Evolutionary conservation across 1,140 invertebrate genomes (phyloP).

Genomic region (Batillaria attramentaria): DNA sequence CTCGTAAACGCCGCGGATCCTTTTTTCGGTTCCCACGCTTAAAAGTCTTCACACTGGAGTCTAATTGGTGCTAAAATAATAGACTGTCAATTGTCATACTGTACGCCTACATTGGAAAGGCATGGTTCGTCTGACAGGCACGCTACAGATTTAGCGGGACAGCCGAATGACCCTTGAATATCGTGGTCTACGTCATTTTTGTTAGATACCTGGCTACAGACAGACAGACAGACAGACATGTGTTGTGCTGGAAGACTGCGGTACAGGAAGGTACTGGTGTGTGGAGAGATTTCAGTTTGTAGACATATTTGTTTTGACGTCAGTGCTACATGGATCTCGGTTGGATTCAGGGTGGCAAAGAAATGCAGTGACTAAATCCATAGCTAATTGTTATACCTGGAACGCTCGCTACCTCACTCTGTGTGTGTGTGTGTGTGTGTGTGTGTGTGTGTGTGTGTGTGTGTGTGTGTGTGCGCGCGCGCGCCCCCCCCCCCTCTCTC

Average conservation of each 20-base stretch:
- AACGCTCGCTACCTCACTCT: not conserved
- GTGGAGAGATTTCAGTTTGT: not conserved
- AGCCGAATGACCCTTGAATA: too few species aligned
- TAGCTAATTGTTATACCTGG: not conserved
- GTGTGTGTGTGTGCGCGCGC: not conserved
- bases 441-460: constrained; percentile 2
- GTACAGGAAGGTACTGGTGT: not conserved
- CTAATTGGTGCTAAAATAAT: too few species aligned
- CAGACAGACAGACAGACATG: not conserved
- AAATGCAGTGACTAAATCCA: too few species aligned
- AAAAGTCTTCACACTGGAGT: too few species aligned
- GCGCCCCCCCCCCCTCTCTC: not conserved
- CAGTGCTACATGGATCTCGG: not conserved
- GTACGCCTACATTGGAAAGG: too few species aligned
- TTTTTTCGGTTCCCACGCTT: too few species aligned
- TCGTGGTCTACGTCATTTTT: too few species aligned
- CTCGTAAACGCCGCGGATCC: too few species aligned
- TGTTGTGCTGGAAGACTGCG: not conserved
- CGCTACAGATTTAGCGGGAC: too few species aligned
- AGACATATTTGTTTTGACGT: not conserved
- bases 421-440: not conserved
- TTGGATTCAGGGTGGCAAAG: not conserved
- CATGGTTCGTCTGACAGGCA: too few species aligned
- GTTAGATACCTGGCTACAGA: too few species aligned
- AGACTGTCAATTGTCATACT: too few species aligned